Evolutionary conservation across 2,113 vertebrate genomes (phyloP).

Genomic region (Myanophis thanlyinensis): DNA sequence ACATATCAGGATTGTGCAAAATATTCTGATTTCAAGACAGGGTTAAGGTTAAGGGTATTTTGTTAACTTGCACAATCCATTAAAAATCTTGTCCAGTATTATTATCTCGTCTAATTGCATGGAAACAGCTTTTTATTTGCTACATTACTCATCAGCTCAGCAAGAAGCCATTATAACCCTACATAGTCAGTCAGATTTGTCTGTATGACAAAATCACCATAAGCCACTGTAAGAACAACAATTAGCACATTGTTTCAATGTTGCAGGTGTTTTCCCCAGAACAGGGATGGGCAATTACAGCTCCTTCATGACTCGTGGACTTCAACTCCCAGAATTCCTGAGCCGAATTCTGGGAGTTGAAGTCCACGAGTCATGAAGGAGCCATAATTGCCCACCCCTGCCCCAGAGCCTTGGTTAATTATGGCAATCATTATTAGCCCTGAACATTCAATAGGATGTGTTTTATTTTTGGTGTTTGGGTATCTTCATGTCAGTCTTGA

Average conservation of each 20-base stretch:
- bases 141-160: neutral
- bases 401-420: too few relatives aligned
- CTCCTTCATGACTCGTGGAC: too few relatives aligned
- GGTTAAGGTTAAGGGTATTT: neutral
- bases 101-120: neutral
- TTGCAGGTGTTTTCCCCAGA: neutral
- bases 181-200: neutral
- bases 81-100: neutral
- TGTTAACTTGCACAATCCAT: neutral
- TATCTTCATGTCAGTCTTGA: neutral
- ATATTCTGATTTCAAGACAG: neutral
- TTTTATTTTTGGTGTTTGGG: neutral
- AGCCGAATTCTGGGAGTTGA: too few relatives aligned
- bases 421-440: neutral
- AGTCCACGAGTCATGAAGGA: too few relatives aligned
- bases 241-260: neutral
- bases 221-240: neutral
- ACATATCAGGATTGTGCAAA: neutral
- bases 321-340: too few relatives aligned
- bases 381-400: too few relatives aligned
- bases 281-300: too few relatives aligned
- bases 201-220: neutral
- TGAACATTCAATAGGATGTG: neutral
- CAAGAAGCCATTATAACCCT: neutral
- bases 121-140: neutral